Base-by-base conservation (phyloP, 2,797 vertebrate genomes). In the Anguilla marmorata region DNA sequence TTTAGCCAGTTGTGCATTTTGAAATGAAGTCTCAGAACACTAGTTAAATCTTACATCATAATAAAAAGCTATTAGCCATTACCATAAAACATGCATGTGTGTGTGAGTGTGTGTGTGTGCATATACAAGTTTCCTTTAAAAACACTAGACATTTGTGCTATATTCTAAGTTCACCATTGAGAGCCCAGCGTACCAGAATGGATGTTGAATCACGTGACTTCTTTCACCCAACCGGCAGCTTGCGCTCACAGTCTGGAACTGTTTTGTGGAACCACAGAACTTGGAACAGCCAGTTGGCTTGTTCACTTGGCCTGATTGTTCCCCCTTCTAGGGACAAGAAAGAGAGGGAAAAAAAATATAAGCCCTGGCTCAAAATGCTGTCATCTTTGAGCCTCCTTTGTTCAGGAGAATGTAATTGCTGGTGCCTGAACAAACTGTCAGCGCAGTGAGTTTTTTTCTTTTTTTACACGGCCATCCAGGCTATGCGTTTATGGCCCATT, bases 361-460 rank as follows among this genome's bases (percentile, higher is more conserved):
- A 72, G 86, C 88, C 74, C 85, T 87, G 83, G 83, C 90, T 93
- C 91, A 91, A 91, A 91, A 92, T 95, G 90, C 88, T 89, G 93
- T 90, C 89, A 88, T 90, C 91, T 92, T 92, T 93, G 92, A 88
- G 91, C 90, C 91, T 92, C 92, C 91, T 93, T 94, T 93, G 93
- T 94, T 92, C 87, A 88, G 91, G 89, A 92, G 90, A 87, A 92
- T 93, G 91, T 95, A 94, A 95, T 94, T 92, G 90, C 93, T 82
- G 86, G 92, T 94, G 94, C 92, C 92, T 94, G 93, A 91, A 94
- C 93, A 95, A 95, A 95, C 92, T 93, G 91, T 94, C 91, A 93
- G 90, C 90, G 92, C 91, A 92, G 92, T 94, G 89, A 89, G 85
- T 94, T 95, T 95, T 93, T 92, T 95, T 92, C 16, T 94, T 95